phyloP scores from a whole-genome alignment of 2,888 invertebrate genomes.

The Tetragonisca angustula region DNA sequence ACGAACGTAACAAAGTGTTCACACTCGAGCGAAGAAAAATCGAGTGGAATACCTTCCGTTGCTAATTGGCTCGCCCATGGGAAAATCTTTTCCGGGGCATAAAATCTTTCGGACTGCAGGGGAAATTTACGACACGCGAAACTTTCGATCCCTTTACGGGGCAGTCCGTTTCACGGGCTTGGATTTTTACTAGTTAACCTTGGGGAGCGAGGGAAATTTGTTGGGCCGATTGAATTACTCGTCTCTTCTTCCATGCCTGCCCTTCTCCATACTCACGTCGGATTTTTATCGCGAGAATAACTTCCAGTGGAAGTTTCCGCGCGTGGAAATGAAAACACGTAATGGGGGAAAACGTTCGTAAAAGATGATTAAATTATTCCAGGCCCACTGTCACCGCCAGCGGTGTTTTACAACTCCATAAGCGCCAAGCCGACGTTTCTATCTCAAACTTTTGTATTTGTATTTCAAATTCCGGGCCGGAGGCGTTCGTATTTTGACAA shows the following conservation, averaged over 20 bases:
- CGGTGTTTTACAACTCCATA: no score
- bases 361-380: not conserved
- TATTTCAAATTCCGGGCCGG: not conserved
- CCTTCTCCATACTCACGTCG: no score
- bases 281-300: not conserved
- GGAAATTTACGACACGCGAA: not conserved
- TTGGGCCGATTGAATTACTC: not conserved
- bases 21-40: no score
- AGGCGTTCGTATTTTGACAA: not conserved
- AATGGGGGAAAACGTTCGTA: not conserved
- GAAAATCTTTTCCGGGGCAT: no score
- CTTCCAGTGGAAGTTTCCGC: not conserved
- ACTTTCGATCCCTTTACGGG: not conserved
- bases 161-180: not conserved
- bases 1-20: no score
- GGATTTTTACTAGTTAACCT: not conserved
- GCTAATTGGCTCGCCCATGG: no score
- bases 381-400: no score
- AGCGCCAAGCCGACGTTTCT: no score
- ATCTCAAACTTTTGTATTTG: not conserved
- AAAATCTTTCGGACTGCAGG: no score
- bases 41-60: no score
- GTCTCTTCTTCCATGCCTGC: not conserved
- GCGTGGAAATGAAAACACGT: not conserved
- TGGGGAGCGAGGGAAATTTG: not conserved